A percentile compares a stretch with the other conserved stretches of the same genome.
These are phyloP conservation scores for Cheirogaleus medius DNA, from an alignment of 2,113 vertebrate genomes.

Conservation along the genomic window DNA sequence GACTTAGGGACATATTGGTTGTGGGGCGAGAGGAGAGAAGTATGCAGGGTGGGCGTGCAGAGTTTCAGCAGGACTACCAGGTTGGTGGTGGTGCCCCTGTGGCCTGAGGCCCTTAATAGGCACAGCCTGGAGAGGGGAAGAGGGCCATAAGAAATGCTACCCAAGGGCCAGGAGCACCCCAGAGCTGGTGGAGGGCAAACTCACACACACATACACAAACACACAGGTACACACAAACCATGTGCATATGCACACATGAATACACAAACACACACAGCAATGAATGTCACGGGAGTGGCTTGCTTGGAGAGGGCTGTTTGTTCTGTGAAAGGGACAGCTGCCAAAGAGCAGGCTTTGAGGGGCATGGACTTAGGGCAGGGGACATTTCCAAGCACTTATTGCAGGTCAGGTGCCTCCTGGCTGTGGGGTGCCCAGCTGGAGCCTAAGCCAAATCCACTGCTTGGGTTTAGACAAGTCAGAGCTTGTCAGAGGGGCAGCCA, in stretches of 20 bases:
- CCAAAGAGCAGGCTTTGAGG: neutral
- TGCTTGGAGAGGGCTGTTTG: neutral
- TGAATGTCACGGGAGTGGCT: neutral
- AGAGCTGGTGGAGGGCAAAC: neutral
- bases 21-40: neutral
- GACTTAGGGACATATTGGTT: neutral
- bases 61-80: neutral
- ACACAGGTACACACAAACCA: neutral
- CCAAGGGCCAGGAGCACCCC: neutral
- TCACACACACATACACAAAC: neutral
- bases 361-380: neutral
- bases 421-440: constrained; percentile 59
- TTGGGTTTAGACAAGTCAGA: constrained; percentile 59
- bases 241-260: neutral
- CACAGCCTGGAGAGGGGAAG: neutral
- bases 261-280: neutral
- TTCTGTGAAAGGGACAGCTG: neutral
- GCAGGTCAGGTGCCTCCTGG: constrained; percentile 59
- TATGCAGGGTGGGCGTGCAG: too few relatives aligned
- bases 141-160: neutral
- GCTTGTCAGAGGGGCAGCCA: constrained; percentile 57
- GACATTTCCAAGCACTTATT: neutral
- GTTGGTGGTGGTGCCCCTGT: neutral
- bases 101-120: neutral
- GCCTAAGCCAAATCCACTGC: constrained; percentile 66